These are phyloP conservation scores for Drosophila nikananu DNA, from an alignment of 1,140 invertebrate species.

Conservation along the genomic window DNA sequence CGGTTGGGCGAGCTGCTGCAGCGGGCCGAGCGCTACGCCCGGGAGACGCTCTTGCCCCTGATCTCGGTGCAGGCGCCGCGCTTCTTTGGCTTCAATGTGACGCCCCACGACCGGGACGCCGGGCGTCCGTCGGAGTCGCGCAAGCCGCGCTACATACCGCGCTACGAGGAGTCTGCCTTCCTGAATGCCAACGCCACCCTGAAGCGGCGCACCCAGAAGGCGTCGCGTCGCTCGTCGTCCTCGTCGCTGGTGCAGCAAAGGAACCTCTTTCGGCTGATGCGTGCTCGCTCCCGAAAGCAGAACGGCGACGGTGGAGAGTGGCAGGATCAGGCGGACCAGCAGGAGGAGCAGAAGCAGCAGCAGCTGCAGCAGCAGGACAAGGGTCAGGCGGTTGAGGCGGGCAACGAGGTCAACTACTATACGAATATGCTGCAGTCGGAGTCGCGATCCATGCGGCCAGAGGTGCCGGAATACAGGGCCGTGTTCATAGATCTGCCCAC, in stretches of 20 bases:
- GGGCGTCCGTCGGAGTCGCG: conserved; percentile 40
- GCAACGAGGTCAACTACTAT: conserved; percentile 69
- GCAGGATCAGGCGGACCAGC: background rate
- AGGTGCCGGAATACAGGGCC: conserved; percentile 69
- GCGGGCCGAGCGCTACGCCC: conserved; percentile 92
- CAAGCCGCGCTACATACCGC: conserved; percentile 84
- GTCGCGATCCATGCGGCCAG: conserved; percentile 73
- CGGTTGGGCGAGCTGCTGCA: conserved; percentile 91
- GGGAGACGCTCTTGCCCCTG: conserved; percentile 90
- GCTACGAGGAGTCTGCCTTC: conserved; percentile 75
- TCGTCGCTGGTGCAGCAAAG: conserved; percentile 41
- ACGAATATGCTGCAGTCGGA: conserved; percentile 70
- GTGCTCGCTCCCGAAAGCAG: conserved; percentile 50
- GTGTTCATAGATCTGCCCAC: conserved; percentile 83
- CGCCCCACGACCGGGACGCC: conserved; percentile 44
- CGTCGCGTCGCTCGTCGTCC: conserved; percentile 25
- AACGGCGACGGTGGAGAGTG: background rate
- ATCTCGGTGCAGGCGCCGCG: conserved; percentile 92
- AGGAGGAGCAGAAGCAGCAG: background rate
- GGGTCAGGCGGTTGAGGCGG: background rate
- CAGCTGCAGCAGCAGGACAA: conserved; percentile 1
- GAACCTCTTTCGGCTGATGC: conserved; percentile 72
- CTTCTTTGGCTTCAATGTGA: conserved; percentile 87
- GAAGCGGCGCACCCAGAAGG: conserved; percentile 4
- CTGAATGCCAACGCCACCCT: conserved; percentile 35